Conservation (phyloP, 1,140 invertebrate species). For the Leucophenga varia region DNA sequence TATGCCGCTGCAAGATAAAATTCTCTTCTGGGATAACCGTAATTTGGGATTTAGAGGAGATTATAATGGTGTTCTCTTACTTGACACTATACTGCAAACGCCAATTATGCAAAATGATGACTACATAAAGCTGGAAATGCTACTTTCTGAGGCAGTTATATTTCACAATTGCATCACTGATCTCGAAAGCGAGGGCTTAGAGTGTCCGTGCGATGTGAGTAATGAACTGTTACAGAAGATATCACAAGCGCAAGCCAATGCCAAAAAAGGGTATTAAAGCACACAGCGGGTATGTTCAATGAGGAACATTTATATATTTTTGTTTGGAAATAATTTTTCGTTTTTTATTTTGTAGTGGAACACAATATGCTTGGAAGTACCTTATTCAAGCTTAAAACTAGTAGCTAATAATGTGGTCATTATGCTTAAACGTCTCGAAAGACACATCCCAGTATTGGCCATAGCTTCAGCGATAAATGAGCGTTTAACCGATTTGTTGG, state of each 20-base stretch:
- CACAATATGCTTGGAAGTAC: conserved; percentile 79
- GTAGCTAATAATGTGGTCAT: conserved; percentile 77
- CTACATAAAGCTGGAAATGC: conserved; percentile 78
- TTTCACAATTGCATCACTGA: conserved; percentile 76
- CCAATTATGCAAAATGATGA: conserved; percentile 72
- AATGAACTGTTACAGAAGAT: conserved; percentile 78
- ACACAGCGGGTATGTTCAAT: conserved; percentile 68
- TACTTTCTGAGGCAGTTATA: conserved; percentile 82
- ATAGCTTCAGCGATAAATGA: conserved; percentile 87
- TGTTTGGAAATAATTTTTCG: conserved; percentile 1
- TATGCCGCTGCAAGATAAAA: conserved; percentile 74
- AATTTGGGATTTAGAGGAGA: conserved; percentile 81
- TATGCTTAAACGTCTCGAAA: conserved; percentile 79
- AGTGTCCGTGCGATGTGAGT: conserved; percentile 73
- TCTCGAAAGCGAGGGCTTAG: conserved; percentile 71
- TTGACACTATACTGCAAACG: conserved; percentile 84
- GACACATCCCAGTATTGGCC: conserved; percentile 79
- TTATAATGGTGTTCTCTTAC: conserved; percentile 84
- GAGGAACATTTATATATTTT: not conserved
- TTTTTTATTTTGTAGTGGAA: conserved; percentile 75
- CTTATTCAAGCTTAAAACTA: conserved; percentile 73
- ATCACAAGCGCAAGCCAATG: conserved; percentile 66
- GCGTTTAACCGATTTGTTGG: conserved; percentile 75
- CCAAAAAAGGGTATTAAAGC: conserved; percentile 82
- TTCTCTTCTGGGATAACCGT: conserved; percentile 78